Evolutionary conservation across 2,888 invertebrate genomes (phyloP), one percentile per base, ranked within the genome.

Genomic region (Alcis repandata): DNA sequence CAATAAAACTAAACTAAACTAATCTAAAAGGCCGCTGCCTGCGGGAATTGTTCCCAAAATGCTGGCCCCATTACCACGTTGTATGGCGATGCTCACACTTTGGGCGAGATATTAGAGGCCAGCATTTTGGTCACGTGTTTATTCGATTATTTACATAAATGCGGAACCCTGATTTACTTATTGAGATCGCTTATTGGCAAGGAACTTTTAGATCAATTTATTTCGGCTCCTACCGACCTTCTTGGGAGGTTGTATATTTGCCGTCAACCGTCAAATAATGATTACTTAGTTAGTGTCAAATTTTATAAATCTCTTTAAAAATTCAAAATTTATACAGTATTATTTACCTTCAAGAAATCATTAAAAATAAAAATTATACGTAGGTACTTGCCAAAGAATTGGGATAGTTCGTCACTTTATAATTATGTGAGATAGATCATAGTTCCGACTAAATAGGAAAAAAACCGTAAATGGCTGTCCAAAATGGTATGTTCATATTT

Each of bases 401-500:
- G 6, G 20, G 11, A 32, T 3, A 36, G 19, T 36, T 51, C 33
- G 15, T 17, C 2, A 19, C 1, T 17, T 13, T 9, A 19, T 27
- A 51, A 38, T 36, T 51, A 38, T 51, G 51, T 51, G 36, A 51
- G 13, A 46, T 11, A 27, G 4, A 27, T 32, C 0, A 33, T 9
- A 33, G 33, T 60, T 61, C 22, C 33, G 59, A 65, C 60, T 63
- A 57, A 61, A 36, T 41, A 27, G n/a, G 20, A 27, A 77, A 73
- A 76, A 53, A 67, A 63, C 38, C 20, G 20, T 63, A 71, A 83
- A 92, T 93, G 92, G 85, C 91, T 19, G 88, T 88, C 32, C 77
- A 83, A n/a, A 88, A 84, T 60, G 86, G 86, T 59, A 89, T 92
- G 89, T 93, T 89, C 69, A 73, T 93, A 53, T 92, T 93, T 69